phyloP scores from a whole-genome alignment of 2,113 vertebrate species.

The Pomatorhinus ruficollis region DNA sequence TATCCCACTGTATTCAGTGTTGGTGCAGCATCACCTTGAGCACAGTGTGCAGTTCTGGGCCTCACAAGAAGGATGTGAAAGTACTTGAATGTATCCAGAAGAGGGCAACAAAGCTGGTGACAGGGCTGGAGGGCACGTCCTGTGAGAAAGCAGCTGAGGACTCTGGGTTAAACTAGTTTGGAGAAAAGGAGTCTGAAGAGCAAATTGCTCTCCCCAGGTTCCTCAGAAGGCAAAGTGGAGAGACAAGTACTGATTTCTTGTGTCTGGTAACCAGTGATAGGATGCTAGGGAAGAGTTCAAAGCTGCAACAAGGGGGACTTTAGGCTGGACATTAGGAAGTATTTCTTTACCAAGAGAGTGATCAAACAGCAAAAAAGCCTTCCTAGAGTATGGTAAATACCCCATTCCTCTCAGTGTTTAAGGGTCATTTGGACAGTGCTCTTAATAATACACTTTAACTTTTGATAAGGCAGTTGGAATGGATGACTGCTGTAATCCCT shows the following conservation, averaged over 20 bases:
- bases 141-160: background rate
- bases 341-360: background rate
- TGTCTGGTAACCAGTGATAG: background rate
- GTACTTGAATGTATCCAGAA: background rate
- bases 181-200: background rate
- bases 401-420: background rate
- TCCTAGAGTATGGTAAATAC: background rate
- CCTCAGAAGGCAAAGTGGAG: background rate
- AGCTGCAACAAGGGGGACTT: background rate
- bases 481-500: background rate
- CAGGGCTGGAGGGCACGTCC: background rate
- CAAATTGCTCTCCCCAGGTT: background rate
- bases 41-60: background rate
- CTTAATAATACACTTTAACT: background rate
- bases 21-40: background rate
- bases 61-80: background rate
- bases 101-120: background rate
- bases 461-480: background rate
- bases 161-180: background rate
- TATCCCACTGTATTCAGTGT: too few species aligned
- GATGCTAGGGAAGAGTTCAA: background rate
- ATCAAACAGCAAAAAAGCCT: background rate
- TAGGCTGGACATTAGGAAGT: background rate
- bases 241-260: background rate
- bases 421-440: background rate